phyloP scores from a whole-genome alignment of 2,888 invertebrate genomes.

The Theretra japonica region DNA sequence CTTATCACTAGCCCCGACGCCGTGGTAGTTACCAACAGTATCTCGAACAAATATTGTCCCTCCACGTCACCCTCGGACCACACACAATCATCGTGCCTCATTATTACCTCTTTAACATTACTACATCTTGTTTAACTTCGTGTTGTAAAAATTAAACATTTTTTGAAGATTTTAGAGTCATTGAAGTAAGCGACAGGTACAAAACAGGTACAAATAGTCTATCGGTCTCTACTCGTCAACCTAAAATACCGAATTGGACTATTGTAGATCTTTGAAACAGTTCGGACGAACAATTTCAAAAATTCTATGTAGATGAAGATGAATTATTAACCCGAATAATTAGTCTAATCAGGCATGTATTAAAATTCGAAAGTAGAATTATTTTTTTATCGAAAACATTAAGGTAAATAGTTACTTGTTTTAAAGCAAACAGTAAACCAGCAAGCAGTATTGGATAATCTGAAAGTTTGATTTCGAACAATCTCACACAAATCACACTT shows the following conservation, averaged over 20 bases:
- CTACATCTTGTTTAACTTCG: constrained; percentile 35
- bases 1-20: constrained; percentile 38
- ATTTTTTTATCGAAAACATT: too few species aligned
- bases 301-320: too few species aligned
- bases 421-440: not conserved
- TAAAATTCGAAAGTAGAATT: too few species aligned
- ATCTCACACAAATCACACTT: constrained; percentile 16
- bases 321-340: too few species aligned
- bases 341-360: too few species aligned
- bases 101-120: constrained; percentile 34
- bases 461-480: not conserved
- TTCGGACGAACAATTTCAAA: too few species aligned
- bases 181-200: too few species aligned
- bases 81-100: constrained; percentile 61
- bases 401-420: not conserved
- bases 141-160: not conserved
- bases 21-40: constrained; percentile 63
- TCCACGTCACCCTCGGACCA: constrained; percentile 70
- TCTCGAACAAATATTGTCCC: constrained; percentile 69
- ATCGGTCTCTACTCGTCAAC: too few species aligned
- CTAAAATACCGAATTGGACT: too few species aligned
- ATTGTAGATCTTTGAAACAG: too few species aligned
- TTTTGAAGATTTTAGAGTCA: too few species aligned
- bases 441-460: not conserved
- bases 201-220: too few species aligned